Evolutionary conservation across 64 coral and sea anemone species (phyloP), one percentile per base, ranked within the genome.

Genomic region (Stichodactyla mertensii): DNA sequence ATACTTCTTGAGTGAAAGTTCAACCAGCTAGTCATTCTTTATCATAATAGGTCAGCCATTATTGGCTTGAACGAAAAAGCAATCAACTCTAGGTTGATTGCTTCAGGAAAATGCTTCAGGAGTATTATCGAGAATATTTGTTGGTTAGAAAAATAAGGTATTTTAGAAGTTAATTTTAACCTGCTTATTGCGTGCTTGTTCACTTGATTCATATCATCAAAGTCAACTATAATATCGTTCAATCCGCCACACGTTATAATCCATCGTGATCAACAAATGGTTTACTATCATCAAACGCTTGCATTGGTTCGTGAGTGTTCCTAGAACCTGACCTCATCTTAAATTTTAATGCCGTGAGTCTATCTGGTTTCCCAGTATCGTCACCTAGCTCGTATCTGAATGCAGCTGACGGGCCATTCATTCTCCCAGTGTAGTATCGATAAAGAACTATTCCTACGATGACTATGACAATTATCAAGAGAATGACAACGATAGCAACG

Each of bases 371-470:
- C 2, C 80, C 80, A 12, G 18, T 82, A 27, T 82, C 80, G 12
- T 57, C 80, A 22, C 80, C 80, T 16, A 82, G 20, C 51, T 82
- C 80, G 80, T 82, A 82, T 57, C 80, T 54, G 80, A 55, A 82
- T 20, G 8, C 80, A 18, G 80, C 16, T 54, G 80, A 2, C 6
- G 7, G 51, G 52, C 55, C 52, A 45, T 45, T 45, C 4, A 2
- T 23, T 57, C 80, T 54, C 7, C 55, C 55, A 9, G 4, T n/a
- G 52, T 4, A 82, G 80, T 82, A 82, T 13, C 80, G 55, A 57
- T 55, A 82, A 3, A 82, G 19, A 2, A 82, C 80, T 54, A 82
- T 52, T 4, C 80, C 80, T 74, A 31, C 22, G 23, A 82, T 82
- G 10, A 82, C 14, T 10, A 82, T 9, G 24, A 53, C 5, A 9